Evolutionary conservation across 2,888 invertebrate species (phyloP).

Genomic region (Yponomeuta evonymella): DNA sequence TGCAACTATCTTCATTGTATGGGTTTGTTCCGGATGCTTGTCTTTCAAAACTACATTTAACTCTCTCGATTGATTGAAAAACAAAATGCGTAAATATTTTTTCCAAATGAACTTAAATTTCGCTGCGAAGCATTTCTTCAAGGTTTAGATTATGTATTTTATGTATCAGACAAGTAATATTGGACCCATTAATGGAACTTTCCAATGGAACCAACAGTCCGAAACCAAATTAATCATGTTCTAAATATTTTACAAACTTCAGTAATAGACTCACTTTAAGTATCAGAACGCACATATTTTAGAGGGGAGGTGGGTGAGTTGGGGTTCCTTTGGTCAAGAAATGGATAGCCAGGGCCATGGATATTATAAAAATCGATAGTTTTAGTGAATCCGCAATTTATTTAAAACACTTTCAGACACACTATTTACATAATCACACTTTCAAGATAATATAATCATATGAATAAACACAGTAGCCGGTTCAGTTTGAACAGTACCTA

Average conservation of each 20-base stretch:
- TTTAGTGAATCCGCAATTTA: background rate
- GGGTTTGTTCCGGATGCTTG: background rate
- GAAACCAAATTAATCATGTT: background rate
- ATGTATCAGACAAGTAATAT: background rate
- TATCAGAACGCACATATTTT: too few species aligned
- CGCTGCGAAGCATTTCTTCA: too few species aligned
- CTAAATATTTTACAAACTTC: background rate
- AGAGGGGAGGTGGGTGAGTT: too few species aligned
- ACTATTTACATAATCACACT: background rate
- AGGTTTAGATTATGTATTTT: background rate
- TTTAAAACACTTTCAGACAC: background rate
- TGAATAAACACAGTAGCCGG: background rate
- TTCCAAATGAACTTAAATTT: too few species aligned
- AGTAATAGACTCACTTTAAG: too few species aligned
- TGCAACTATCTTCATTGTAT: conserved; percentile 7
- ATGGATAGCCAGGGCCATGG: background rate
- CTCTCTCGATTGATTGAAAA: too few species aligned
- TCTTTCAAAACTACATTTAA: too few species aligned
- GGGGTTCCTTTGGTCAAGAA: too few species aligned
- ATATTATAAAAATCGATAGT: background rate
- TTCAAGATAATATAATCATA: background rate
- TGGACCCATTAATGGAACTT: too few species aligned
- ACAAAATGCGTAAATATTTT: too few species aligned
- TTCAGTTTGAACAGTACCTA: too few species aligned
- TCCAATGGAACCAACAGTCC: too few species aligned